Evolutionary conservation across 2,888 invertebrate genomes (phyloP).

Genomic region (Ophion slaviceki): DNA sequence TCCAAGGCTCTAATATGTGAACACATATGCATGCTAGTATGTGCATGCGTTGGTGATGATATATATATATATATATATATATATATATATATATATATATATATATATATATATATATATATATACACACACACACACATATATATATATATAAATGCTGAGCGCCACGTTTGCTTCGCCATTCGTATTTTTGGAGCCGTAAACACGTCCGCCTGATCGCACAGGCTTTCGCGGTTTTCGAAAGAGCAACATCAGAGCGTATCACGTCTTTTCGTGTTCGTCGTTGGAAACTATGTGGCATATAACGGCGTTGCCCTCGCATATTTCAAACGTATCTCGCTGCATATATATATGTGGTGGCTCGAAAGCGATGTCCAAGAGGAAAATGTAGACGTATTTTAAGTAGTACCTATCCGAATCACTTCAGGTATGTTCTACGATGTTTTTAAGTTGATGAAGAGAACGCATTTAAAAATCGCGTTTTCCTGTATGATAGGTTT

Average conservation of each 20-base stretch:
- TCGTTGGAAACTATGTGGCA: conserved; percentile 52
- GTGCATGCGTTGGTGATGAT: not conserved
- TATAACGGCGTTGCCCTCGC: conserved; percentile 53
- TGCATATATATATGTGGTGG: conserved; percentile 13
- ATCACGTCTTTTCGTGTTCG: conserved; percentile 51
- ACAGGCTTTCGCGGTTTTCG: conserved; percentile 49
- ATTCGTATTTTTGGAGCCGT: conserved; percentile 65
- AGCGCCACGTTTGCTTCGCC: conserved; percentile 27
- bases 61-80: not conserved
- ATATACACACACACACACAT: no score
- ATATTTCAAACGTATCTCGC: conserved; percentile 50
- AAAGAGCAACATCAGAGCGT: conserved; percentile 53
- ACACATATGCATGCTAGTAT: no score
- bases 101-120: no score
- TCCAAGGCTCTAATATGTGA: not conserved
- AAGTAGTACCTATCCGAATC: no score
- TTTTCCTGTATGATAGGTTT: no score
- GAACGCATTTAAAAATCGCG: no score
- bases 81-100: conserved; percentile 5
- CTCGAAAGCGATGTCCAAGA: not conserved
- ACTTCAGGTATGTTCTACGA: no score
- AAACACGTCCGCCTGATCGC: conserved; percentile 61
- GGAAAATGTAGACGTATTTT: not conserved
- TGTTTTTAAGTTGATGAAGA: no score
- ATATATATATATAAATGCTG: conserved; percentile 15